Conservation (phyloP, 2,113 vertebrate species). For the Ailurus styani region DNA sequence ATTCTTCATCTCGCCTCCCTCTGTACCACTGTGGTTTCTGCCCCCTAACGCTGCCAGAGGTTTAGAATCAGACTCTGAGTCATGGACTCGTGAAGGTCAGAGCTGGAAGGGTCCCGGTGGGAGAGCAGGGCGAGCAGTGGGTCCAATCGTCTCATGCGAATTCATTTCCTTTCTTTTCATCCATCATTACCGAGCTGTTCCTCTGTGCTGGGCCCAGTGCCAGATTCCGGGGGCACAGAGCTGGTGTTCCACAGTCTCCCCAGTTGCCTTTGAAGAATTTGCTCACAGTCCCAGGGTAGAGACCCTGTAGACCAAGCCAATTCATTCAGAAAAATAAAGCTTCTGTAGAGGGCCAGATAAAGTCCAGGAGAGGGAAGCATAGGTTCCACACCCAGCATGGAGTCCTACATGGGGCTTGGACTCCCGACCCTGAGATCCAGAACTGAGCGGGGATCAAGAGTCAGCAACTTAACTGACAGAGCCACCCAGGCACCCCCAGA, state of each 20-base stretch:
- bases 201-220: not conserved
- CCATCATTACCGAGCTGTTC: not conserved
- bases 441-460: not conserved
- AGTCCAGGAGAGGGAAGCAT: not conserved
- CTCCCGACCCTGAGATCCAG: not conserved
- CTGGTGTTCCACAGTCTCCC: not conserved
- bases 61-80: not conserved
- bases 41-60: not conserved
- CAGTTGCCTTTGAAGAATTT: not conserved
- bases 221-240: not conserved
- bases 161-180: not conserved
- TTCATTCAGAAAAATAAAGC: not conserved
- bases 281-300: not conserved
- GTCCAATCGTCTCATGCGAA: not conserved
- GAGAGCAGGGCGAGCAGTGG: not conserved
- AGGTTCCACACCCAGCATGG: not conserved
- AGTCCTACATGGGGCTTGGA: not conserved
- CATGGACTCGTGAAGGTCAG: not conserved
- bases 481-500: not conserved
- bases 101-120: not conserved
- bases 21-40: not conserved
- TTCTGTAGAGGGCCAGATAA: not conserved
- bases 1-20: not conserved
- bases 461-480: accelerated
- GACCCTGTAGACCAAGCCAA: not conserved